Base-by-base conservation (phyloP, 2,888 invertebrate genomes). In the Cheilosia vernalis region DNA sequence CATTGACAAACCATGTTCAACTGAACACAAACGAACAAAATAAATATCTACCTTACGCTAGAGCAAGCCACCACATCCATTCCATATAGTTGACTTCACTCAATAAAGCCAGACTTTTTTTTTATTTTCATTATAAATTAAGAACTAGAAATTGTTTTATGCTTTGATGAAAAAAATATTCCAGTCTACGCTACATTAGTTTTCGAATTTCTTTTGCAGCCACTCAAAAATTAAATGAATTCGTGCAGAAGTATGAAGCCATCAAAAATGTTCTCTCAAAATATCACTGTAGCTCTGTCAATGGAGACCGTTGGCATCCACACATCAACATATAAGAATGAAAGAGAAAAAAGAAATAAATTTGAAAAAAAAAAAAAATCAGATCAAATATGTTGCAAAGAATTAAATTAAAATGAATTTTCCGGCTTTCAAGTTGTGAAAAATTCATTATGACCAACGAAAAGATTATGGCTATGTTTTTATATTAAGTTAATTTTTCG, bases 341-440 rank as follows among this genome's bases (percentile, higher is more conserved):
- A 60, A 44, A 61, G 51, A 63, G 51, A 63, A 49, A 24, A 53
- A 44, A 30, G 61, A 27, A 27, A 2, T 19, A 19, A 42, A 74
- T 47, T 33, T 61, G 49, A 73, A 56, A 64, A 73, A 77, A 66
- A 19, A 9, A 47, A 47, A 67, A 73, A 78, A 73, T 69, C 73
- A 79, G 79, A 69, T 79, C 53, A 84, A 84, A 84, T 81, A 72
- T 67, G 70, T 85, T 85, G 61, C 81, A 85, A 76, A 81, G 81
- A 85, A 81, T 85, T 81, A 77, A 85, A 85, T 85, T 85, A 81
- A 85, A 81, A 85, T 72, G 85, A 85, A 80, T 85, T 85, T 85
- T 81, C 85, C 85, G 81, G 85, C 81, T 85, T 81, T 85, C 81
- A 81, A 81, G 70, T 85, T 85, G 70, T 85, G 81, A 81, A 85